These are phyloP conservation scores for Cephalopachus bancanus DNA, from an alignment of 2,797 vertebrate genomes.

Conservation along the genomic window DNA sequence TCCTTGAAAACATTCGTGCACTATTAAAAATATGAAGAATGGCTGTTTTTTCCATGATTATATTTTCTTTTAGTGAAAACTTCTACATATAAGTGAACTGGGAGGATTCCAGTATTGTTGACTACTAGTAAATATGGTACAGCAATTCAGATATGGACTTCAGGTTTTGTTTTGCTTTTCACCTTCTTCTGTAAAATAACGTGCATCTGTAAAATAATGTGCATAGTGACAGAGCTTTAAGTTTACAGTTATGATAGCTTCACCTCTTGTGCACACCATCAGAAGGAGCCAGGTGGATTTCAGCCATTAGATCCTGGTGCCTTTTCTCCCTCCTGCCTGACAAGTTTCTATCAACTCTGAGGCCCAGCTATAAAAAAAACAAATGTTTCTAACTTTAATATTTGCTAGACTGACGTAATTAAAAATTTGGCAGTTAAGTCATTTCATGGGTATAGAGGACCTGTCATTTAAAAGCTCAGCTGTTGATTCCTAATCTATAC, in stretches of 20 bases:
- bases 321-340: neutral
- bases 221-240: neutral
- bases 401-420: conserved; percentile 25
- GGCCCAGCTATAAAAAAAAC: neutral
- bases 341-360: neutral
- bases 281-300: neutral
- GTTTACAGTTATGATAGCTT: conserved; percentile 20
- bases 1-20: neutral
- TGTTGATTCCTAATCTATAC: neutral
- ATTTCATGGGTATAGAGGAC: conserved; percentile 25
- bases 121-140: neutral
- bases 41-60: neutral
- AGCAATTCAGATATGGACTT: neutral
- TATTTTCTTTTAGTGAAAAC: conserved; percentile 49
- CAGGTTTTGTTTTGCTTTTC: neutral
- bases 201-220: neutral
- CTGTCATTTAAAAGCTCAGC: conserved; percentile 18
- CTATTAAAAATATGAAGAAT: neutral
- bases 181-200: neutral
- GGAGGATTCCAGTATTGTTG: neutral
- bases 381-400: neutral
- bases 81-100: neutral
- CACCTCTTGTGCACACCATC: neutral
- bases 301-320: neutral
- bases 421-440: neutral